Evolutionary conservation across 2,113 vertebrate species (phyloP), one percentile per base, ranked within the genome.

Genomic region (Mandrillus leucophaeus): DNA sequence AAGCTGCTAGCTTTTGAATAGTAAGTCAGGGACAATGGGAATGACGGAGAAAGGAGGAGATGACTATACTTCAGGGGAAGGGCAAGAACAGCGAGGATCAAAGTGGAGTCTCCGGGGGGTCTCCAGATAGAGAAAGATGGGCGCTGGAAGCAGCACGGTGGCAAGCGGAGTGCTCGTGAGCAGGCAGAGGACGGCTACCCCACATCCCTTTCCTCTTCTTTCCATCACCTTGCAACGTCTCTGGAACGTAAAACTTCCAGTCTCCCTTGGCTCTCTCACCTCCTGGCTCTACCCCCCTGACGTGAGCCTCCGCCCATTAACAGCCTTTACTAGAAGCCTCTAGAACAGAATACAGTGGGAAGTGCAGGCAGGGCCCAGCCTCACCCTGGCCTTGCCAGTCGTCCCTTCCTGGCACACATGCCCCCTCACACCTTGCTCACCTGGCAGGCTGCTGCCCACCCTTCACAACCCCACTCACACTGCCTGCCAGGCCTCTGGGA

Each of bases 41-140:
- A 30, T 12, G 22, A 30, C 0, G 22, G 27, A 35, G 40, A 23
- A 13, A 38, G 22, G 68, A n/a, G 52, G 40, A 1, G 8, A 22
- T 1, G 0, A 1, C 10, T 3, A 8, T 38, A 16, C 6, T 8
- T 35, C 27, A 64, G 61, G 22, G 14, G 22, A 14, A 68, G 40
- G 70, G 32, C 27, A 64, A 38, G 18, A 45, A 23, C 25, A 7
- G 3, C 8, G 18, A 70, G 23, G 18, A 81, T 10, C 9, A 48
- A 40, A 52, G 17, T 16, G 27, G 8, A 50, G 59, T 4, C 75
- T 6, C 22, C 11, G 8, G 3, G 27, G 16, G 38, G n/a, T 64
- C 27, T 64, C 61, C 61, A 64, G 11, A 32, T 8, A 52, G 11
- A 14, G 32, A 30, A 9, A 48, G 43, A 85, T 5, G 20, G 30